These are phyloP conservation scores for Pithys albifrons DNA, from an alignment of 2,113 vertebrate species.

Conservation along the genomic window DNA sequence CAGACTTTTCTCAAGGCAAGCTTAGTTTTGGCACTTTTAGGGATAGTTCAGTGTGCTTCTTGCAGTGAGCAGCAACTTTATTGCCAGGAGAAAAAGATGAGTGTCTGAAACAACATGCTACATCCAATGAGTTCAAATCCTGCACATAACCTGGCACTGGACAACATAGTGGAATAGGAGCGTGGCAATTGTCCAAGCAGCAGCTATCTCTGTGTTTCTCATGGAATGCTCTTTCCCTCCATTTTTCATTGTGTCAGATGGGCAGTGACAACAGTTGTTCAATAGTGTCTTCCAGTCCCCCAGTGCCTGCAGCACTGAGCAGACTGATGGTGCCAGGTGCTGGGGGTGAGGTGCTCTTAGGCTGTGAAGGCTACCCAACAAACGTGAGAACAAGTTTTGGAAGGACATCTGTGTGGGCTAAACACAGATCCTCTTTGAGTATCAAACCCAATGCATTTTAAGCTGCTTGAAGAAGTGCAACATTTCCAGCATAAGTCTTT, in stretches of 20 bases:
- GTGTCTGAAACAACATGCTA: not conserved
- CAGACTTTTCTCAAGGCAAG: not conserved
- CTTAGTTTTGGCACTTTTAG: not conserved
- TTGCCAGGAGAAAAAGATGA: not conserved
- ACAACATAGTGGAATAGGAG: not conserved
- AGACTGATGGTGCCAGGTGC: accelerated
- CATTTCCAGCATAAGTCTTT: not conserved
- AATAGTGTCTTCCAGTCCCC: accelerated
- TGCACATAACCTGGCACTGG: accelerated
- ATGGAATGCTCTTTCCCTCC: not conserved
- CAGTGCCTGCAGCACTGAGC: not conserved
- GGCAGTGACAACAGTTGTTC: not conserved
- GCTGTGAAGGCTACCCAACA: not conserved
- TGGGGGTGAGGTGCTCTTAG: not conserved
- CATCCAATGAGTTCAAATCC: not conserved
- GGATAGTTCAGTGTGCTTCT: not conserved
- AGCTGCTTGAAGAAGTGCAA: not conserved
- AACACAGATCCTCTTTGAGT: not conserved
- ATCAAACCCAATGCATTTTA: not conserved
- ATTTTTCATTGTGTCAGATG: accelerated
- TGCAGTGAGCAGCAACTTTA: not conserved
- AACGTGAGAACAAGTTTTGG: not conserved
- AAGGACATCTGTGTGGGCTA: not conserved
- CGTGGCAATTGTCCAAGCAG: not conserved
- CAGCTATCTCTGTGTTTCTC: not conserved